Percentiles rank a stretch among this genome's conserved stretches.
Conservation (phyloP, 1,140 invertebrate genomes). For the Hestina assimilis region DNA sequence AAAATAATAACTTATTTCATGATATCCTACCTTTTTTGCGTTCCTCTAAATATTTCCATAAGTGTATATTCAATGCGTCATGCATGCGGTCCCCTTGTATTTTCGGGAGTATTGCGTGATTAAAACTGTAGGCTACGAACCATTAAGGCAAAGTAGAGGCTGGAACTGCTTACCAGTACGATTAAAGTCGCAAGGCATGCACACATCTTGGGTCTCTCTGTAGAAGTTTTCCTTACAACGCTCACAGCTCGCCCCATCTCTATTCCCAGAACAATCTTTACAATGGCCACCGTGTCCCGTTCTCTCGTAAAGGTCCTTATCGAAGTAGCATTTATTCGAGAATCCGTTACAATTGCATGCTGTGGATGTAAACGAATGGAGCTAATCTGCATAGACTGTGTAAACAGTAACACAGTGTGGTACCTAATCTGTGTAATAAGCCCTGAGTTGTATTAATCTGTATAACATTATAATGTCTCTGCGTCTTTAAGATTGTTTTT, state of each 20-base stretch:
- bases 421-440: no score
- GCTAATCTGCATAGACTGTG: background rate
- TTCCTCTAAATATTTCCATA: no score
- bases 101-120: no score
- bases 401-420: background rate
- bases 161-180: constrained; percentile 82
- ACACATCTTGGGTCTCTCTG: constrained; percentile 86
- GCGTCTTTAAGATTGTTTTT: no score
- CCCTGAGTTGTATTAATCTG: no score
- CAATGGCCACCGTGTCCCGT: constrained; percentile 99
- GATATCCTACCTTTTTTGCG: no score
- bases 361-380: constrained; percentile 64
- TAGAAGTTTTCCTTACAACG: constrained; percentile 95
- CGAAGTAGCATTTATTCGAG: constrained; percentile 96
- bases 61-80: no score
- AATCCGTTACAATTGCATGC: constrained; percentile 98
- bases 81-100: no score
- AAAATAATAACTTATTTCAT: no score
- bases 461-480: no score
- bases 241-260: constrained; percentile 97
- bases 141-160: background rate
- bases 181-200: constrained; percentile 93
- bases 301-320: constrained; percentile 91
- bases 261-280: constrained; percentile 94
- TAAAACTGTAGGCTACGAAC: no score